Conservation (phyloP, 2,797 vertebrate genomes). For the Schizothorax lantsangensis region DNA sequence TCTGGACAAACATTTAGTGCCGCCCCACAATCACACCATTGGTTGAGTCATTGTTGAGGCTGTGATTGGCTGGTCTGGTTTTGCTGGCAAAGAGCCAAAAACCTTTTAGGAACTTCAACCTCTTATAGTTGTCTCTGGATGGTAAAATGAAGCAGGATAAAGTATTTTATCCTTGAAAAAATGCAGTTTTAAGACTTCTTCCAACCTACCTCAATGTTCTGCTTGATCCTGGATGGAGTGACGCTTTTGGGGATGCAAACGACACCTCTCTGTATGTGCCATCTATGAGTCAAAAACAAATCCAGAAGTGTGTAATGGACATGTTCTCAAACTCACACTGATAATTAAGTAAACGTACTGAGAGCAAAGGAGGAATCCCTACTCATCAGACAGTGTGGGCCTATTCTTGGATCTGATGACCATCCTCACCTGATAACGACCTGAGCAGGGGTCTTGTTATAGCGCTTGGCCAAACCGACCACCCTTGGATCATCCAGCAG, state of each 20-base stretch:
- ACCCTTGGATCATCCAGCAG: slow-evolving; percentile 75
- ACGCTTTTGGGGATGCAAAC: slow-evolving; percentile 80
- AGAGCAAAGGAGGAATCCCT: not conserved
- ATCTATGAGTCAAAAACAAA: slow-evolving; percentile 64
- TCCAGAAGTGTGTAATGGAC: not conserved
- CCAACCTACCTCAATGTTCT: slow-evolving; percentile 71
- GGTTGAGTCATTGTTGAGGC: not conserved
- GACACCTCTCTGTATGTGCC: slow-evolving; percentile 78
- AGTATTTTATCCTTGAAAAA: not conserved
- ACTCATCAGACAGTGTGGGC: not conserved
- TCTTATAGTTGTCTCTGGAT: not conserved
- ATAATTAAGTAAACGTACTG: not conserved
- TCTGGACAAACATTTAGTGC: not conserved
- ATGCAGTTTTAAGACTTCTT: not conserved
- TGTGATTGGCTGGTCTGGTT: not conserved
- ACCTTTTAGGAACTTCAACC: not conserved
- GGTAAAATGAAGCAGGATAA: not conserved
- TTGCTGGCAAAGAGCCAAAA: not conserved
- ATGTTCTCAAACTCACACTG: not conserved
- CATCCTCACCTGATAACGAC: slow-evolving; percentile 73
- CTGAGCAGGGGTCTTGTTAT: slow-evolving; percentile 75
- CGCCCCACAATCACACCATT: not conserved
- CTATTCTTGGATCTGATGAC: not conserved
- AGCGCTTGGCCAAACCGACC: slow-evolving; percentile 62
- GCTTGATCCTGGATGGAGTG: slow-evolving; percentile 76